Conservation (phyloP, 2,797 vertebrate genomes). For the Hydrolagus colliei region DNA sequence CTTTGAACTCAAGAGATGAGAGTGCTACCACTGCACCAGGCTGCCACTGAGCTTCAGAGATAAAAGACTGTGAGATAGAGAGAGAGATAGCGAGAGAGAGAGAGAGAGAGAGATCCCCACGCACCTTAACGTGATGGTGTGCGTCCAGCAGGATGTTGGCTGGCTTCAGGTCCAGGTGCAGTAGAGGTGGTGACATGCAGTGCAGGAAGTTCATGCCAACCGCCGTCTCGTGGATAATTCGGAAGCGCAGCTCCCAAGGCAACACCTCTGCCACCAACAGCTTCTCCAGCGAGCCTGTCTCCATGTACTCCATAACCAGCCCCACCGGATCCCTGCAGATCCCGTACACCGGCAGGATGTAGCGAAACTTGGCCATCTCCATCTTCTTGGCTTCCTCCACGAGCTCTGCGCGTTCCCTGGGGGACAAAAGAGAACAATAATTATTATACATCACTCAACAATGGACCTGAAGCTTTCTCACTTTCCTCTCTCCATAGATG, state of each 20-base stretch:
- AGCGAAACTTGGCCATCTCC: constrained; percentile 95
- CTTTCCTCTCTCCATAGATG: background rate
- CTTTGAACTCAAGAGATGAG: too few species aligned
- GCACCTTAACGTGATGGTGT: constrained; percentile 91
- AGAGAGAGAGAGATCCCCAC: background rate
- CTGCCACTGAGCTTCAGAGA: too few species aligned
- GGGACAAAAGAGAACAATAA: constrained; percentile 28
- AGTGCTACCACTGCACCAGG: too few species aligned
- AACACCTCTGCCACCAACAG: constrained; percentile 79
- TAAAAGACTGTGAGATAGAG: background rate
- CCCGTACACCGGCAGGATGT: constrained; percentile 89
- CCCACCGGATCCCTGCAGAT: constrained; percentile 88
- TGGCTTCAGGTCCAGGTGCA: constrained; percentile 93
- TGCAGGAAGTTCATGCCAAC: constrained; percentile 98
- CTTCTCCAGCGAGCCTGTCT: constrained; percentile 88
- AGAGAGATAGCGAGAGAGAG: background rate
- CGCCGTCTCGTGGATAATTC: constrained; percentile 88
- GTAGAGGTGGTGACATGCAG: constrained; percentile 88
- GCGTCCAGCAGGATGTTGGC: constrained; percentile 95
- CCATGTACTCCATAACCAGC: constrained; percentile 98
- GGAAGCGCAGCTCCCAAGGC: constrained; percentile 90
- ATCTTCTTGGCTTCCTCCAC: constrained; percentile 94
- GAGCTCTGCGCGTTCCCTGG: constrained; percentile 82
- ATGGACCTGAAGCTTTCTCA: background rate
- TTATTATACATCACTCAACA: background rate